Evolutionary conservation across 2,797 vertebrate species (phyloP).

Genomic region (Phalloptychus januarius): DNA sequence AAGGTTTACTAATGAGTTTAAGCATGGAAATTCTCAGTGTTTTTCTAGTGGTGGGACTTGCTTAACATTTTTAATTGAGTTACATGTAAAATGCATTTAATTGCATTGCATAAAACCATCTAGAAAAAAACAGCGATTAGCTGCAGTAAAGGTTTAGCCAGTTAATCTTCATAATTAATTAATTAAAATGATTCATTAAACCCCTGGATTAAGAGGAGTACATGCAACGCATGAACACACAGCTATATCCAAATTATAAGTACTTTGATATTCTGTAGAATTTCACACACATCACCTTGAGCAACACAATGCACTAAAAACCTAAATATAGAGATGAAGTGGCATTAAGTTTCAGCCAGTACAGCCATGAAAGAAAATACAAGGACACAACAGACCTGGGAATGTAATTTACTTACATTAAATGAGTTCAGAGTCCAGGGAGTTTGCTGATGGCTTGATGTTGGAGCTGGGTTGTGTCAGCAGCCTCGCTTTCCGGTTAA

Average conservation of each 20-base stretch:
- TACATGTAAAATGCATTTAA: not conserved
- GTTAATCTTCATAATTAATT: no score
- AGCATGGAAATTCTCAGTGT: not conserved
- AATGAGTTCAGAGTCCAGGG: not conserved
- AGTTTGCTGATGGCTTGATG: not conserved
- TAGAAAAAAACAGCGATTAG: not conserved
- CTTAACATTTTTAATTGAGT: not conserved
- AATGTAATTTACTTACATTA: slow-evolving; percentile 33
- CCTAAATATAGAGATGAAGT: not conserved
- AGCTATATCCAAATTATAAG: not conserved
- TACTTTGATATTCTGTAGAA: not conserved
- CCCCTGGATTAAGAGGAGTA: not conserved
- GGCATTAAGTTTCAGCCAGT: not conserved
- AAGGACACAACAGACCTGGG: not conserved
- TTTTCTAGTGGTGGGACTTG: not conserved
- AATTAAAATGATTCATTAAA: no score
- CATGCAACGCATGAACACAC: not conserved
- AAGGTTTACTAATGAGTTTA: not conserved
- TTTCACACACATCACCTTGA: not conserved
- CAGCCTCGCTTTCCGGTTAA: slow-evolving; percentile 62
- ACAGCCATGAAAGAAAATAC: not conserved
- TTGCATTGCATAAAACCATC: not conserved
- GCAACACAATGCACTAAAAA: not conserved
- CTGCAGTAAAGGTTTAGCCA: no score
- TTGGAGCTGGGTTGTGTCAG: not conserved